These are phyloP conservation scores for Pseudococcus viburni DNA, from an alignment of 2,888 invertebrate genomes.

Conservation along the genomic window DNA sequence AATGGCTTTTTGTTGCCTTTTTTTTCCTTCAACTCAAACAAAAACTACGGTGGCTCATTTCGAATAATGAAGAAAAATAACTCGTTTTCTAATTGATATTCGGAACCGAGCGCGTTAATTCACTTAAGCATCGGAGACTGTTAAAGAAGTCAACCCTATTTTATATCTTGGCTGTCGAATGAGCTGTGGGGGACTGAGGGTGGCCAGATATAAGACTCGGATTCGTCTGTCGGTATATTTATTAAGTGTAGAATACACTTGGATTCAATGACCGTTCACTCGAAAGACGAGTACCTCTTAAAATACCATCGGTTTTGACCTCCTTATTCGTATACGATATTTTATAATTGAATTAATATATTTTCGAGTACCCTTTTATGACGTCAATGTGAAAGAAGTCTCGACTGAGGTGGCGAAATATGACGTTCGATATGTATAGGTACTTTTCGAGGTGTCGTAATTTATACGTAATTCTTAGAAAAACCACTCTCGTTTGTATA, in stretches of 20 bases:
- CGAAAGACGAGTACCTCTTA: slow-evolving; percentile 1
- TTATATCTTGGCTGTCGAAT: background rate
- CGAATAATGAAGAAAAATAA: background rate
- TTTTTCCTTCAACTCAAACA: background rate
- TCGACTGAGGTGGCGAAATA: background rate
- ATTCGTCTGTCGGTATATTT: background rate
- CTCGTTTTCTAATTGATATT: background rate
- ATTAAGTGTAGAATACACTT: background rate
- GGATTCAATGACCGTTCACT: slow-evolving; percentile 24
- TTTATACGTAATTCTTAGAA: slow-evolving; percentile 25
- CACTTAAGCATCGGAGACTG: background rate
- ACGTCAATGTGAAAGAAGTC: slow-evolving; percentile 14
- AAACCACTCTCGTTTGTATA: background rate
- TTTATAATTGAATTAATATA: slow-evolving; percentile 18
- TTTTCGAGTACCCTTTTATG: slow-evolving; percentile 17
- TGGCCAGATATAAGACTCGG: background rate
- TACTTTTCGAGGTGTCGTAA: background rate
- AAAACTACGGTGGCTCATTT: background rate
- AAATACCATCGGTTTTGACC: slow-evolving; percentile 16
- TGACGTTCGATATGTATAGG: background rate
- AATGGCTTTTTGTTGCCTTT: background rate
- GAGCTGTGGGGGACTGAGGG: background rate
- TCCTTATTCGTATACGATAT: slow-evolving; percentile 24
- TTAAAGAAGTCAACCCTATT: background rate
- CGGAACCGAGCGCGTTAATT: background rate